Evolutionary conservation across 2,113 vertebrate genomes (phyloP).

Genomic region (Prionailurus bengalensis): DNA sequence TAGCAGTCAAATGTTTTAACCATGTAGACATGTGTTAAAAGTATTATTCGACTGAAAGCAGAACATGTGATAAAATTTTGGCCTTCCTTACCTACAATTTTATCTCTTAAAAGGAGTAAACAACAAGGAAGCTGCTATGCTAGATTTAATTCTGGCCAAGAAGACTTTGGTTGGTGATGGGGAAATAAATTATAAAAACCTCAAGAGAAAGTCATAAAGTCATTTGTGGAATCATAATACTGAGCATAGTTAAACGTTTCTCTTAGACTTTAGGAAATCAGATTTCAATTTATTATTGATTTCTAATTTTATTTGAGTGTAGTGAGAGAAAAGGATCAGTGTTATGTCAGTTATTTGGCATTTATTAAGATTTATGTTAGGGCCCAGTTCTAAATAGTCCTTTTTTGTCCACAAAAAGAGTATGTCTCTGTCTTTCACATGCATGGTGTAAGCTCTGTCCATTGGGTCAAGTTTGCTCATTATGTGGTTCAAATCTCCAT

Average conservation of each 20-base stretch:
- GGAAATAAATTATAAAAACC: conserved; percentile 3
- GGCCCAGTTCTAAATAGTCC: neutral
- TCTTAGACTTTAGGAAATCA: conserved; percentile 5
- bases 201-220: neutral
- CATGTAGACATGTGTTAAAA: conserved; percentile 6
- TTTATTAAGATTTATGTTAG: neutral
- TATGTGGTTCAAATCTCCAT: neutral
- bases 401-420: neutral
- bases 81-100: conserved; percentile 1
- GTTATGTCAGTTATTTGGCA: neutral
- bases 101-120: conserved; percentile 25
- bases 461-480: neutral
- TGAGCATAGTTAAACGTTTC: neutral
- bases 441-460: neutral
- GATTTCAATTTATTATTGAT: neutral
- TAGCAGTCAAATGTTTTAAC: conserved; percentile 38
- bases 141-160: conserved; percentile 26
- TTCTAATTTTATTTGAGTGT: neutral
- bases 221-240: neutral
- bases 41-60: conserved; percentile 6
- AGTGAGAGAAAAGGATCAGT: neutral
- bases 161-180: neutral
- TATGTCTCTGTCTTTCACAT: neutral
- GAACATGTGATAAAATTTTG: conserved; percentile 52
- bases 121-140: neutral